These are phyloP conservation scores for Euphonia xanthogaster DNA, from an alignment of 2,797 vertebrate genomes.

Conservation along the genomic window DNA sequence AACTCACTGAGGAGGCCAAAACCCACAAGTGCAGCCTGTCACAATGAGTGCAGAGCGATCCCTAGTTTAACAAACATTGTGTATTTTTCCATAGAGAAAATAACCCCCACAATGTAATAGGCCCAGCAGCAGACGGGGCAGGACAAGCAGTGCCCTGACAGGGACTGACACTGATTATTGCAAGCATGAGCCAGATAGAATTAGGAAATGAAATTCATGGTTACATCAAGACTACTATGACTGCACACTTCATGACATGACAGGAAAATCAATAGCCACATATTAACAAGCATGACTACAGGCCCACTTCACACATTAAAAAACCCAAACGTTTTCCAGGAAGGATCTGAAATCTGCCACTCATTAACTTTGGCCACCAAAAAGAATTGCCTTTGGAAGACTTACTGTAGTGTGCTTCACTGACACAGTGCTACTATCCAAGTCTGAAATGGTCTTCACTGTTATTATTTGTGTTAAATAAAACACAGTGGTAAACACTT, in stretches of 20 bases:
- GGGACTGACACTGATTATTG: not conserved
- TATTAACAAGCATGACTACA: not conserved
- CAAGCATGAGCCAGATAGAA: not conserved
- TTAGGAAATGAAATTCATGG: not conserved
- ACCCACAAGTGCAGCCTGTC: not conserved
- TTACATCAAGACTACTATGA: not conserved
- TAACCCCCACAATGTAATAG: not conserved
- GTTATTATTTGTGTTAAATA: conserved; percentile 20
- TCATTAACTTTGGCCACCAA: not conserved
- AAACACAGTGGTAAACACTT: conserved; percentile 8
- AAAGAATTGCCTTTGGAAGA: not conserved
- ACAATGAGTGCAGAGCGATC: not conserved
- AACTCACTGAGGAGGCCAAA: not conserved
- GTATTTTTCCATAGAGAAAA: not conserved
- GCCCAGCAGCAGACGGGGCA: not conserved
- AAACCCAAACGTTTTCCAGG: not conserved
- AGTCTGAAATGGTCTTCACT: not conserved
- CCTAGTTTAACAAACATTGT: not conserved
- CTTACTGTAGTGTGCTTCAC: not conserved
- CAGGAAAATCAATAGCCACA: not conserved
- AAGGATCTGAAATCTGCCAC: not conserved
- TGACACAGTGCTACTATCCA: not conserved
- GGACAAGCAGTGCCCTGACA: not conserved
- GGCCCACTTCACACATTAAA: not conserved
- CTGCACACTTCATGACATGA: not conserved